Conservation (phyloP, 2,113 vertebrate species). For the Chinchilla lanigera region DNA sequence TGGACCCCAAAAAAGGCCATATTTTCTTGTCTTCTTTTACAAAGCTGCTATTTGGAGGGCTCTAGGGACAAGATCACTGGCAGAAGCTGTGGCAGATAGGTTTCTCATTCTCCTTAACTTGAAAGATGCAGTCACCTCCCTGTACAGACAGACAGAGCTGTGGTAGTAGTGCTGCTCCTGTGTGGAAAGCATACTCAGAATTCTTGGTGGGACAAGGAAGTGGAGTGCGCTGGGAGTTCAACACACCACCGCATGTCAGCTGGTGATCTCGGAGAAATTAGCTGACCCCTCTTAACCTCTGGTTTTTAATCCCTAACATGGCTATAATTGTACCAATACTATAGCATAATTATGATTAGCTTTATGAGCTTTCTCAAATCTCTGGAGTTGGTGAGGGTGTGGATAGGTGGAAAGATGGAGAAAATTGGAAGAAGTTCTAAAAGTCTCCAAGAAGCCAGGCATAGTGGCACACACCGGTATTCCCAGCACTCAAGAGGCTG, state of each 20-base stretch:
- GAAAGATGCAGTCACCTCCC: not conserved
- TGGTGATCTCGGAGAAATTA: not conserved
- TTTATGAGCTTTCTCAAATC: not conserved
- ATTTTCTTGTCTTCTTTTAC: not conserved
- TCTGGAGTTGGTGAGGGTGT: not conserved
- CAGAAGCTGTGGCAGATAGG: not conserved
- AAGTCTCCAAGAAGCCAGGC: not conserved
- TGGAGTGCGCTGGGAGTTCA: not conserved
- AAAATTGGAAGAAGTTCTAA: not conserved
- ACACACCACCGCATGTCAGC: fast-evolving
- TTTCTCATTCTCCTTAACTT: not conserved
- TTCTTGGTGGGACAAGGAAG: not conserved
- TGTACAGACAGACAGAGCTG: not conserved
- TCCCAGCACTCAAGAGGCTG: not conserved
- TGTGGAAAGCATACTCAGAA: not conserved
- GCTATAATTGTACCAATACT: not conserved
- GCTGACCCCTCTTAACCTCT: not conserved
- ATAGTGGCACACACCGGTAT: not conserved
- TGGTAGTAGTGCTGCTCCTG: too few relatives aligned
- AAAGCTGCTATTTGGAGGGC: not conserved
- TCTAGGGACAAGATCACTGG: not conserved
- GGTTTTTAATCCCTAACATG: not conserved
- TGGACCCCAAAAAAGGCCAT: not conserved
- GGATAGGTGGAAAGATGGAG: not conserved
- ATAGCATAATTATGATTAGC: not conserved